Conservation (phyloP, 2,113 vertebrate species). For the Melanerpes aurifrons region DNA sequence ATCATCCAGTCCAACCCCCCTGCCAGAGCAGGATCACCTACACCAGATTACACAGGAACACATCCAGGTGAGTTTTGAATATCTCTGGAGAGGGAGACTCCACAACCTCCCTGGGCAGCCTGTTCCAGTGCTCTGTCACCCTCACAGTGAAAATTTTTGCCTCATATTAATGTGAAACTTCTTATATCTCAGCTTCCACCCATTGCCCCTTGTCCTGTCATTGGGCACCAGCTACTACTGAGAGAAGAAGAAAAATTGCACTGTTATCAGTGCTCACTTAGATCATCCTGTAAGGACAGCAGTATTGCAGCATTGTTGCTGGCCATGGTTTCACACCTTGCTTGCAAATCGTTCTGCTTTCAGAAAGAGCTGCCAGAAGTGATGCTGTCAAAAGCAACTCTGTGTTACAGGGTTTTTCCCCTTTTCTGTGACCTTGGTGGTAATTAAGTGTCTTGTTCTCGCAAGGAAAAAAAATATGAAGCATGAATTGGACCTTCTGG, state of each 20-base stretch:
- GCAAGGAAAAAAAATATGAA: conserved; percentile 59
- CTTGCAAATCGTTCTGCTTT: conserved; percentile 29
- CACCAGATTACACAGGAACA: too few species aligned
- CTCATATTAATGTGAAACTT: too few species aligned
- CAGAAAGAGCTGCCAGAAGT: conserved; percentile 50
- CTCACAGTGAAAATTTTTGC: too few species aligned
- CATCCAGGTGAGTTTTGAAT: too few species aligned
- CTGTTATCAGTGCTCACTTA: background rate
- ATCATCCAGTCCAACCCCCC: too few species aligned
- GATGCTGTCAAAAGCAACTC: conserved; percentile 46
- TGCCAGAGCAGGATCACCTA: too few species aligned
- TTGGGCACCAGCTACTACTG: background rate
- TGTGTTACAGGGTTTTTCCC: conserved; percentile 34
- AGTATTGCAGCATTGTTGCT: background rate
- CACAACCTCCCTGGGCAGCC: too few species aligned
- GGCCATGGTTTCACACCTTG: background rate
- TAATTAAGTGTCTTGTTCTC: conserved; percentile 73
- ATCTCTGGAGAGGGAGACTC: too few species aligned
- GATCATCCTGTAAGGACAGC: background rate
- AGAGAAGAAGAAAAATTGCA: background rate
- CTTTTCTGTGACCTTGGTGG: conserved; percentile 67
- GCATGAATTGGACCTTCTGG: conserved; percentile 65
- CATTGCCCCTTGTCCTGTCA: too few species aligned
- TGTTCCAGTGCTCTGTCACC: too few species aligned
- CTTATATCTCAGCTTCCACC: too few species aligned